These are phyloP conservation scores for Eufriesea mexicana DNA, from an alignment of 1,140 invertebrate genomes.

Conservation along the genomic window DNA sequence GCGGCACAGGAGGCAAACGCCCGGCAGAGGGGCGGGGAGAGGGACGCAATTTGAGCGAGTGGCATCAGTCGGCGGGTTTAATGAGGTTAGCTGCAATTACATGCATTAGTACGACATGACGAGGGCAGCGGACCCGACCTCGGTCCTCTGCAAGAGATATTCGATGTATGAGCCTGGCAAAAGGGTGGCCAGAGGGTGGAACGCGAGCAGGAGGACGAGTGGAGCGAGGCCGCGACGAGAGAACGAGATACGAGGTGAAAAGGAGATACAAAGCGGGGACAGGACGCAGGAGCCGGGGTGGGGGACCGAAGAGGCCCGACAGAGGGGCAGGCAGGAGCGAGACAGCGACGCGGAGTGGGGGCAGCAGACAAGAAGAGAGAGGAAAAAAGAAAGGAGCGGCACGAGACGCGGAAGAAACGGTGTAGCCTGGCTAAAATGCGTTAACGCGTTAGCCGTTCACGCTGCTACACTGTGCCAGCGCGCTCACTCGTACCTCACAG, in stretches of 20 bases:
- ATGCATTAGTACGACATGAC: conserved; percentile 79
- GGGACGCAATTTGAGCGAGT: conserved; percentile 76
- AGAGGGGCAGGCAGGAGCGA: not conserved
- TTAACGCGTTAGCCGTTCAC: conserved; percentile 65
- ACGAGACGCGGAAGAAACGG: conserved; percentile 33
- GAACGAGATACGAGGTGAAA: not conserved
- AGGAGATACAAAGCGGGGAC: conserved; percentile 29
- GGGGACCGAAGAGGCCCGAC: not conserved
- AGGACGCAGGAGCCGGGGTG: not conserved
- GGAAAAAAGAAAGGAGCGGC: not conserved
- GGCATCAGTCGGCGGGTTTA: conserved; percentile 79
- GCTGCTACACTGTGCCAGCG: not conserved
- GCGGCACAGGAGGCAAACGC: not conserved
- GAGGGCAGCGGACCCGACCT: conserved; percentile 71
- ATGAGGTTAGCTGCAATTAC: conserved; percentile 82
- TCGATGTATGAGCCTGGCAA: conserved; percentile 54
- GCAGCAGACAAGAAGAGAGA: not conserved
- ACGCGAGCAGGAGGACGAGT: conserved; percentile 42
- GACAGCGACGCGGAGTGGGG: not conserved
- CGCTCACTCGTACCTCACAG: not conserved
- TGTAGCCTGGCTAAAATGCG: conserved; percentile 52
- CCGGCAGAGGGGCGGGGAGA: conserved; percentile 6
- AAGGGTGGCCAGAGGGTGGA: conserved; percentile 32
- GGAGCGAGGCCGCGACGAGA: conserved; percentile 21
- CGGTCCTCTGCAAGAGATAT: conserved; percentile 66